Conservation (phyloP, 37 sponge, comb jelly and placozoan genomes). For the Halichondria panicea region DNA sequence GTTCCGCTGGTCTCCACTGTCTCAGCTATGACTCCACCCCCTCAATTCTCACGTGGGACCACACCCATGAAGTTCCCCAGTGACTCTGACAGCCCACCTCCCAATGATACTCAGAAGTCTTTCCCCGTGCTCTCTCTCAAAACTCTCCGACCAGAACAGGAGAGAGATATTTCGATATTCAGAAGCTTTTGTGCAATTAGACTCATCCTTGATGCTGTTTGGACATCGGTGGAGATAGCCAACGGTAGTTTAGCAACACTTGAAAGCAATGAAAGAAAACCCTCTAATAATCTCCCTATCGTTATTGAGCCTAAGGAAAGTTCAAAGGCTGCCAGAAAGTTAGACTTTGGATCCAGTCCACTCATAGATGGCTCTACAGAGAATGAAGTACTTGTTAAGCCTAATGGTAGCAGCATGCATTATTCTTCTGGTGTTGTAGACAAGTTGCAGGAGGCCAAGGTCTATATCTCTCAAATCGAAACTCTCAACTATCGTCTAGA, state of each 20-base stretch:
- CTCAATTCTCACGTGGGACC: constrained; percentile 45
- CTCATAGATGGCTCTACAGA: not conserved
- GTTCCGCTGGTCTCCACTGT: constrained; percentile 26
- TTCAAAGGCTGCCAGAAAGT: constrained; percentile 20
- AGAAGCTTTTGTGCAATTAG: constrained; percentile 76
- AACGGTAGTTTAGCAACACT: constrained; percentile 5
- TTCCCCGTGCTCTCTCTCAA: not conserved
- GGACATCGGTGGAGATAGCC: constrained; percentile 31
- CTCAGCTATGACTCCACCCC: constrained; percentile 29
- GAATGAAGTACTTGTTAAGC: not conserved
- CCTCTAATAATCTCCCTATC: not conserved
- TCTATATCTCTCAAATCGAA: constrained; percentile 45
- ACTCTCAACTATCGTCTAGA: constrained; percentile 88
- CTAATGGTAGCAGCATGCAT: too few species aligned
- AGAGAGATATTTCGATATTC: constrained; percentile 84
- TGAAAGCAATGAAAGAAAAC: not conserved
- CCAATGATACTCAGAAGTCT: constrained; percentile 4
- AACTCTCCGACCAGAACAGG: constrained; percentile 70
- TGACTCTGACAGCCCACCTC: constrained; percentile 15
- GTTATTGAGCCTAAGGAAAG: not conserved
- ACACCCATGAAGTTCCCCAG: constrained; percentile 43
- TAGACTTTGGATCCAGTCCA: constrained; percentile 3
- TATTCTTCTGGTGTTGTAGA: constrained; percentile 9
- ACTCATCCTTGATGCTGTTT: constrained; percentile 73
- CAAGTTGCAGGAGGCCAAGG: constrained; percentile 68